phyloP scores from a whole-genome alignment of 2,888 invertebrate genomes.

The Agriopis leucophaearia region DNA sequence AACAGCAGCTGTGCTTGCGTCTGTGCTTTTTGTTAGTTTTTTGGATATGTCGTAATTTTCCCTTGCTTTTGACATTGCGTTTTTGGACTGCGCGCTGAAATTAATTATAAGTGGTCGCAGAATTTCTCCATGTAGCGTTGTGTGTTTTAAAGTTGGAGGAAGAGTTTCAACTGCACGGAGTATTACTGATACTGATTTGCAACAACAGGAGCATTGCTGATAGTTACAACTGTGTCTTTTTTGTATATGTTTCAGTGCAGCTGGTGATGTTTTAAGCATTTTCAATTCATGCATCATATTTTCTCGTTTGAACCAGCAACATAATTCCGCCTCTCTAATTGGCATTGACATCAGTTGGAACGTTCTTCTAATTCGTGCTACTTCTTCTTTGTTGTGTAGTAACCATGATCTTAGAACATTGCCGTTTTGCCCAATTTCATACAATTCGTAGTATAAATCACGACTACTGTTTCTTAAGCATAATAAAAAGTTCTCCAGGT shows the following conservation, averaged over 20 bases:
- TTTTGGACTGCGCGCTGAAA: slow-evolving; percentile 7
- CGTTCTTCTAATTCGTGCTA: slow-evolving; percentile 1
- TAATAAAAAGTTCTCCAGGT: slow-evolving; percentile 25
- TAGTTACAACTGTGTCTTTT: slow-evolving; percentile 40
- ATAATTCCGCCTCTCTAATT: slow-evolving; percentile 30
- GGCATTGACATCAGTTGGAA: slow-evolving; percentile 19
- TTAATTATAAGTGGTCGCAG: slow-evolving; percentile 1
- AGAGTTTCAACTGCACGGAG: background rate
- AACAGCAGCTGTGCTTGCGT: background rate
- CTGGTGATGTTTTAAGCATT: slow-evolving; percentile 29
- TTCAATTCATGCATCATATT: slow-evolving; percentile 41
- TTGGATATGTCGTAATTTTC: background rate
- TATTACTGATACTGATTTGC: slow-evolving; percentile 17
- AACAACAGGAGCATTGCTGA: slow-evolving; percentile 44
- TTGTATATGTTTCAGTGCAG: slow-evolving; percentile 46
- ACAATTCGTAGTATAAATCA: slow-evolving; percentile 4
- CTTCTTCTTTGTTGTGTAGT: slow-evolving; percentile 3
- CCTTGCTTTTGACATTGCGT: background rate
- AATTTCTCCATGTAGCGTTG: slow-evolving; percentile 8
- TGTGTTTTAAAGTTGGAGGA: slow-evolving; percentile 15
- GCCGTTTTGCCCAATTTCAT: slow-evolving; percentile 46
- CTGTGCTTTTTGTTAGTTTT: background rate
- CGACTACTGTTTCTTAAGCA: slow-evolving; percentile 20
- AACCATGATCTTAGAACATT: slow-evolving; percentile 29
- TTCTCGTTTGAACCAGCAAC: slow-evolving; percentile 58